These are phyloP conservation scores for Anarhynchus alexandrinus DNA, from an alignment of 2,113 vertebrate species.

Conservation along the genomic window DNA sequence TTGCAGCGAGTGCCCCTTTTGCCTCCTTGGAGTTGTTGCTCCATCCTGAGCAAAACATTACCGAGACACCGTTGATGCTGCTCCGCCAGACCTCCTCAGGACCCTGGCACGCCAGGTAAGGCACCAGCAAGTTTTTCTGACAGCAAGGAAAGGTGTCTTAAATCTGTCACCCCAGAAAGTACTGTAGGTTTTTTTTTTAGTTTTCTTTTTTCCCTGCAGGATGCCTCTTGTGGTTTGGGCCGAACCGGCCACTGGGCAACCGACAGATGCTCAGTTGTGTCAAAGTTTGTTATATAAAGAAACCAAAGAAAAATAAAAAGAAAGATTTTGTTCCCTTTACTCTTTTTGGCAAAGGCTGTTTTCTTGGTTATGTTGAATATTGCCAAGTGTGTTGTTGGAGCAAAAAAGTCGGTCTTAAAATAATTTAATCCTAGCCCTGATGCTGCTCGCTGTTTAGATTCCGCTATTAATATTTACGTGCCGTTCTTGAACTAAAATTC, in stretches of 20 bases:
- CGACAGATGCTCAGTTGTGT: neutral
- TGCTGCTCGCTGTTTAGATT: neutral
- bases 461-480: neutral
- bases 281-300: neutral
- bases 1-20: neutral
- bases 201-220: neutral
- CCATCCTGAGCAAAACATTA: neutral
- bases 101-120: neutral
- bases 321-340: neutral
- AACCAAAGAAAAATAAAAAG: neutral
- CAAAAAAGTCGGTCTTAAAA: neutral
- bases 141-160: neutral
- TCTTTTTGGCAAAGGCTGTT: neutral
- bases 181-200: neutral
- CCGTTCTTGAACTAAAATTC: neutral
- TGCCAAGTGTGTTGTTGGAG: neutral
- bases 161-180: neutral
- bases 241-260: too few species aligned
- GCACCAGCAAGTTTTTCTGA: neutral
- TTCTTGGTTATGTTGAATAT: neutral
- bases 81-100: neutral
- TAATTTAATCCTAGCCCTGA: neutral
- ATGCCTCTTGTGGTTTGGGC: neutral
- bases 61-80: neutral
- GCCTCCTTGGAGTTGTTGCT: neutral